Percentiles rank a stretch among this genome's conserved stretches.
Conservation (phyloP, 2,113 vertebrate species). For the Bujurquina vittata region DNA sequence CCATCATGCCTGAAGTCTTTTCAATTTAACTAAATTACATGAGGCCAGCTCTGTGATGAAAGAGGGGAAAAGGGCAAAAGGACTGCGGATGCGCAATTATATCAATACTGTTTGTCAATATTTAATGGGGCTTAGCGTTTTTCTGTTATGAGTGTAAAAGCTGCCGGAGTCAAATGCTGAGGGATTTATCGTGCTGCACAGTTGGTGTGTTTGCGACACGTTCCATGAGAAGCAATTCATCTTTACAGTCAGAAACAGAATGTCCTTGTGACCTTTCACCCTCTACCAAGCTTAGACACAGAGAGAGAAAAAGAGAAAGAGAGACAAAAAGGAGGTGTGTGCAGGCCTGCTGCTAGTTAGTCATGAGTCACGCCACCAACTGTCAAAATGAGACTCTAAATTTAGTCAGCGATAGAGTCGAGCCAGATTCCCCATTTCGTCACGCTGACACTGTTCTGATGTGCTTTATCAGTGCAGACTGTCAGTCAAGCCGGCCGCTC, state of each 20-base stretch:
- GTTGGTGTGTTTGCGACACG: constrained; percentile 29
- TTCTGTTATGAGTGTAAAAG: neutral
- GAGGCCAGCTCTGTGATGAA: neutral
- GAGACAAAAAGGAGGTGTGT: constrained; percentile 40
- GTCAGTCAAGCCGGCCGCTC: constrained; percentile 62
- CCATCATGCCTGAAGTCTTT: neutral
- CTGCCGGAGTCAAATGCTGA: neutral
- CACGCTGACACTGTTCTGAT: constrained; percentile 64
- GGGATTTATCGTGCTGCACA: constrained; percentile 6
- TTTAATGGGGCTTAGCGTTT: constrained; percentile 1
- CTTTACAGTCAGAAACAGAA: constrained; percentile 46
- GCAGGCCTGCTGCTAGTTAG: constrained; percentile 41
- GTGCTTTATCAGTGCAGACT: constrained; percentile 66
- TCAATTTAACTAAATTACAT: constrained; percentile 8
- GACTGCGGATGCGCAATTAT: neutral
- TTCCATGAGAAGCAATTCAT: constrained; percentile 11
- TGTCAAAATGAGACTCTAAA: constrained; percentile 71
- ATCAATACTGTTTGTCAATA: neutral
- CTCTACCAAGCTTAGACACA: constrained; percentile 13
- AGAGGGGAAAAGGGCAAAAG: neutral
- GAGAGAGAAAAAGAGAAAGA: constrained; percentile 6
- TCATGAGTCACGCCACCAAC: constrained; percentile 70
- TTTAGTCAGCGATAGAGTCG: constrained; percentile 65
- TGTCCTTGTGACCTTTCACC: constrained; percentile 39
- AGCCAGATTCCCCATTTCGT: constrained; percentile 72